Conservation (phyloP, 2,797 vertebrate genomes). For the Melopsittacus undulatus region DNA sequence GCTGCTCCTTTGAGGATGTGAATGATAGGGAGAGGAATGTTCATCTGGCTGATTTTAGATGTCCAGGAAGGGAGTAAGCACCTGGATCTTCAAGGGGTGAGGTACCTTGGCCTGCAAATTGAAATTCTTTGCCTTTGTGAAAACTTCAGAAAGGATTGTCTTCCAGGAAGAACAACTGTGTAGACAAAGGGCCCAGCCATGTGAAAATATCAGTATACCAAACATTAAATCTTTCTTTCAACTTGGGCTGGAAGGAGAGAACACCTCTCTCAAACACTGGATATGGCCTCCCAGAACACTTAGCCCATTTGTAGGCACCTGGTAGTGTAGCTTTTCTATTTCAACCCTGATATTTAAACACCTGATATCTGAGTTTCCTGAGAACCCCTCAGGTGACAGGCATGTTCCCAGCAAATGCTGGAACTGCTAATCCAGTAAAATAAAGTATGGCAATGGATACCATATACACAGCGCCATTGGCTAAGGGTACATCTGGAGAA, state of each 20-base stretch:
- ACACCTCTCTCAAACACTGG: neutral
- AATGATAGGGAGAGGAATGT: neutral
- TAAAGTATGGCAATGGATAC: neutral
- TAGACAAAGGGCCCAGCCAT: neutral
- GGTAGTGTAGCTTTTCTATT: neutral
- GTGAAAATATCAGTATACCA: neutral
- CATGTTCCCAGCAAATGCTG: neutral
- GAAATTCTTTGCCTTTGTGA: neutral
- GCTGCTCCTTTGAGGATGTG: neutral
- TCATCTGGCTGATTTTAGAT: neutral
- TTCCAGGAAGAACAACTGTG: neutral
- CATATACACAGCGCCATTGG: neutral
- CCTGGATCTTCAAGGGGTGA: neutral
- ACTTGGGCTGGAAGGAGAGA: neutral
- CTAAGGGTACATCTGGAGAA: neutral
- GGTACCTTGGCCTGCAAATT: neutral
- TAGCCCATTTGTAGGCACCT: neutral
- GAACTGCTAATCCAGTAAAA: neutral
- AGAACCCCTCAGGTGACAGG: neutral
- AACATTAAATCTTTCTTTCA: neutral
- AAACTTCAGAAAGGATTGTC: neutral
- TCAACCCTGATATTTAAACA: neutral
- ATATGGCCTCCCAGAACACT: neutral
- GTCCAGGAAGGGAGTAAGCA: neutral
- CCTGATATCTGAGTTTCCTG: neutral